Percentiles rank a stretch among this genome's conserved stretches.
phyloP scores from a whole-genome alignment of 30 jellyfish, hydroid and myxozoan species.

The Aurelia sp. region DNA sequence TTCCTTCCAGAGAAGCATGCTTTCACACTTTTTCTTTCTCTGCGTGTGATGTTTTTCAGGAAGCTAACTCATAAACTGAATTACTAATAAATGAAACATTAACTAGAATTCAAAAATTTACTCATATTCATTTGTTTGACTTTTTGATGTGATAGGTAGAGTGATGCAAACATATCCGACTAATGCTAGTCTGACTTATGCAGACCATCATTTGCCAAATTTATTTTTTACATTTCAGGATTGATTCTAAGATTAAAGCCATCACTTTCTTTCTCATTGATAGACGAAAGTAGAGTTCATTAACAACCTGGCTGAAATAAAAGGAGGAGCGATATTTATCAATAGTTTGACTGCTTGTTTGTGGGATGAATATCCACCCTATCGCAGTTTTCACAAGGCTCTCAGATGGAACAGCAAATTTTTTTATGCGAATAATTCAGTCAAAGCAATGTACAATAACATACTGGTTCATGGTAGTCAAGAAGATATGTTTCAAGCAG shows the following conservation, averaged over 20 bases:
- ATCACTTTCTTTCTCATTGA: not conserved
- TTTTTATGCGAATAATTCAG: conserved; percentile 59
- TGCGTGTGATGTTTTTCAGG: too few species aligned
- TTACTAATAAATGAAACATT: too few species aligned
- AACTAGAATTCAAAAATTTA: too few species aligned
- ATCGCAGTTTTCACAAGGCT: conserved; percentile 49
- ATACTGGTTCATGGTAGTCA: not conserved
- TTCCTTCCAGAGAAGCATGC: too few species aligned
- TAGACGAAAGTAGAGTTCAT: conserved; percentile 71
- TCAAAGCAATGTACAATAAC: conserved; percentile 31
- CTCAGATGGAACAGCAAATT: conserved; percentile 77
- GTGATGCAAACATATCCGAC: too few species aligned
- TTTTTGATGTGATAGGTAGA: too few species aligned
- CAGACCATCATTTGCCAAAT: too few species aligned
- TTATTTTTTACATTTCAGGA: too few species aligned
- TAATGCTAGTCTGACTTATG: too few species aligned
- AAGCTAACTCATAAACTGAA: too few species aligned
- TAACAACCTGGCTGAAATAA: conserved; percentile 68
- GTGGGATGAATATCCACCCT: conserved; percentile 77
- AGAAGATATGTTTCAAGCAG: conserved; percentile 11
- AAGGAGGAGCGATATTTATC: conserved; percentile 90
- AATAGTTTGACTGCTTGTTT: conserved; percentile 85
- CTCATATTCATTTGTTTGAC: too few species aligned
- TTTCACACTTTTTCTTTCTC: too few species aligned
- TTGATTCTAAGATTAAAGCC: not conserved